Evolutionary conservation across 2,797 vertebrate genomes (phyloP), one percentile per base, ranked within the genome.

Genomic region (Microchirus variegatus): DNA sequence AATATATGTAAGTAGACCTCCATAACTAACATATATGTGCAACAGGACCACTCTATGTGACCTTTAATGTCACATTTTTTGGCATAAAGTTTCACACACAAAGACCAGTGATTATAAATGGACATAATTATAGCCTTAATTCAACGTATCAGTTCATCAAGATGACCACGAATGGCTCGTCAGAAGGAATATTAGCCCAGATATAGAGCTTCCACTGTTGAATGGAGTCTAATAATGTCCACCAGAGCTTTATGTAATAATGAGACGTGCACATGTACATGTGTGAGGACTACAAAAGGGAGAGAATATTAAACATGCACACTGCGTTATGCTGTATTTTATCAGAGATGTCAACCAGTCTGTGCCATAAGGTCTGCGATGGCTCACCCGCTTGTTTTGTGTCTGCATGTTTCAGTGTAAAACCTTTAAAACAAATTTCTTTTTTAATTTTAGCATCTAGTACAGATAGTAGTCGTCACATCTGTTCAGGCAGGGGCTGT

Each of bases 141-240:
- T 42, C 45, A 65, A 67, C 74, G 62, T 46, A 56, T 73, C 75
- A 72, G 43, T 68, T 44, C 53, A 67, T 77, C 66, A 78, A 55
- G 75, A 69, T 62, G 67, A 69, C 38, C 91, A 85, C 84, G 80
- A 93, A 85, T 89, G 77, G 68, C 89, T 84, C 73, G 90, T 89
- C 89, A 87, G 83, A 90, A 88, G 88, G 93, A 92, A 91, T 92
- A 94, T 92, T 93, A 87, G 63, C 78, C 77, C 52, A 87, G 67
- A 87, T 78, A 77, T 90, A 90, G 77, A 85, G 77, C 76, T 46
- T 59, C 63, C 78, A 74, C 72, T 72, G 64, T 83, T 89, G 82
- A 87, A 82, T 77, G 53, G 68, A 86, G 88, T 91, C 84, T 92
- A 90, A 73, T 67, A 69, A 3, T 63, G 69, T 70, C 69, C 67